Percentiles rank a stretch among this genome's conserved stretches.
These are phyloP conservation scores for Callipepla squamata DNA, from an alignment of 2,113 vertebrate genomes.

Conservation along the genomic window DNA sequence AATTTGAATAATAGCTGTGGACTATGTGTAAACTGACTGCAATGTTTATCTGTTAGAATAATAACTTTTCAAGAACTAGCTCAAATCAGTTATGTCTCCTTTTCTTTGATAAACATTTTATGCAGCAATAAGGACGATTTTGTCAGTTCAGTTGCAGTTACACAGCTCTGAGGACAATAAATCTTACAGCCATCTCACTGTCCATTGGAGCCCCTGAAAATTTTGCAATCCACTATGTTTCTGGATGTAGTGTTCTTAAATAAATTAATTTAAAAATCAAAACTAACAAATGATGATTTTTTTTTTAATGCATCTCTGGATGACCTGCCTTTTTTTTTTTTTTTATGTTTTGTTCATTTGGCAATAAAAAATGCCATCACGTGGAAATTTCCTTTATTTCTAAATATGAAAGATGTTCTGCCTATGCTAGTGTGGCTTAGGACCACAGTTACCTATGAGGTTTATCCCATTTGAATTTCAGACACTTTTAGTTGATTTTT, in stretches of 20 bases:
- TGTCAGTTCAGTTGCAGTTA: not conserved
- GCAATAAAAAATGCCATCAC: not conserved
- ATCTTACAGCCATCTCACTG: not conserved
- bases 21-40: not conserved
- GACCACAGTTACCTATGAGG: not conserved
- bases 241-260: not conserved
- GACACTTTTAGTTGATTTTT: not conserved
- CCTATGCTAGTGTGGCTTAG: not conserved
- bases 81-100: not conserved
- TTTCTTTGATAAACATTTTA: not conserved
- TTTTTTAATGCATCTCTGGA: not conserved
- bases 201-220: not conserved
- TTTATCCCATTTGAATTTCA: not conserved
- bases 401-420: not conserved
- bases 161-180: not conserved
- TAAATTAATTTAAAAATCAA: not conserved
- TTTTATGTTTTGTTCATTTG: not conserved
- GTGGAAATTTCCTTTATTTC: not conserved
- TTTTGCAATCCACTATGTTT: conserved; percentile 33
- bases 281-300: not conserved
- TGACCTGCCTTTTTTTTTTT: not conserved
- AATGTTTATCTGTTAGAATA: not conserved
- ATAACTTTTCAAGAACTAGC: not conserved
- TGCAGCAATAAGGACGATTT: not conserved
- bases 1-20: not conserved